A percentile compares a stretch with the other conserved stretches of the same genome.
Evolutionary conservation across 1,140 invertebrate genomes (phyloP).

Genomic region (Heliconius hermathena): DNA sequence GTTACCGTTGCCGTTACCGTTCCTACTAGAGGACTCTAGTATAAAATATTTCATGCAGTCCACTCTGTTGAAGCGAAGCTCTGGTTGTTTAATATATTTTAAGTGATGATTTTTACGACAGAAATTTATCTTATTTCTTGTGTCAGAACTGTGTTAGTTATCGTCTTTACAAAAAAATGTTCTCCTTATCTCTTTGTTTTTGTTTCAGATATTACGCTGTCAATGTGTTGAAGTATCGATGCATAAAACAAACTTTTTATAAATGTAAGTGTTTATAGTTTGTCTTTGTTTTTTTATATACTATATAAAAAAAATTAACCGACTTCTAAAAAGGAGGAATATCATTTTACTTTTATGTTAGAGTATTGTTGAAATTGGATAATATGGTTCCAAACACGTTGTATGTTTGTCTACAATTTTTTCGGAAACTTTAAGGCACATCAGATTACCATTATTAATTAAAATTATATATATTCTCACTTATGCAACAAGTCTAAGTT

Average conservation of each 20-base stretch:
- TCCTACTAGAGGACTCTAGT: too few species aligned
- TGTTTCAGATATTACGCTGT: conserved; percentile 48
- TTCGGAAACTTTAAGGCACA: too few species aligned
- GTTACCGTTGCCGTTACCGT: too few species aligned
- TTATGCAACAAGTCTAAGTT: too few species aligned
- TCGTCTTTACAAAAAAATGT: not conserved
- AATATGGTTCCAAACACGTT: not conserved
- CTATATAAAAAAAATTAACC: too few species aligned
- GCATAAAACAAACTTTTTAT: conserved; percentile 47
- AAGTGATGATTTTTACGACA: conserved; percentile 7
- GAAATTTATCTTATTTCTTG: conserved; percentile 5
- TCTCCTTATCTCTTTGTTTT: conserved; percentile 17
- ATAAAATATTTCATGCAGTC: too few species aligned
- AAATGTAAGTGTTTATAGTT: conserved; percentile 54
- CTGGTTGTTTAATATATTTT: not conserved
- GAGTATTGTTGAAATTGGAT: too few species aligned
- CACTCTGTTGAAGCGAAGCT: too few species aligned
- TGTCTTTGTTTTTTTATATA: not conserved
- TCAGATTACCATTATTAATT: too few species aligned
- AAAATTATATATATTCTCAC: too few species aligned
- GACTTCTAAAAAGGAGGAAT: not conserved
- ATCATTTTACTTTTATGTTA: too few species aligned
- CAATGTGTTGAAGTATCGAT: conserved; percentile 37
- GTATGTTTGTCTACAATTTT: too few species aligned
- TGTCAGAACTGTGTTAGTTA: conserved; percentile 16